A percentile compares a stretch with the other conserved stretches of the same genome.
Evolutionary conservation across 2,113 vertebrate genomes (phyloP).

Genomic region (Onychostoma macrolepis): DNA sequence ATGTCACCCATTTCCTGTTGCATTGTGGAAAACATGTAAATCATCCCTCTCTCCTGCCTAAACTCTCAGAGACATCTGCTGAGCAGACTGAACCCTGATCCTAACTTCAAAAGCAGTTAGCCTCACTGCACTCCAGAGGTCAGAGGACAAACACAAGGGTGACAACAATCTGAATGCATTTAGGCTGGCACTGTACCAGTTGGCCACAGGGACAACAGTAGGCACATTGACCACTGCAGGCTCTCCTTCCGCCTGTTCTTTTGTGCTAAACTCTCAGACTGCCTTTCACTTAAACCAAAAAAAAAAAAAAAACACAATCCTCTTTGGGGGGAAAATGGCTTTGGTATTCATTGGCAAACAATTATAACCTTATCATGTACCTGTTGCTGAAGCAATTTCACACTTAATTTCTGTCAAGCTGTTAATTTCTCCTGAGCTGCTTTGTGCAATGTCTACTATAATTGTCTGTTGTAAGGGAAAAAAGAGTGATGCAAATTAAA

Average conservation of each 20-base stretch:
- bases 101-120: slow-evolving; percentile 38
- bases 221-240: slow-evolving; percentile 19
- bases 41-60: slow-evolving; percentile 20
- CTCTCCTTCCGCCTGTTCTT: not conserved
- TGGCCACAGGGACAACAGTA: slow-evolving; percentile 30
- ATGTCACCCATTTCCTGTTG: slow-evolving; percentile 20
- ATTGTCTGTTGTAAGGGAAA: slow-evolving; percentile 39
- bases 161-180: slow-evolving; percentile 37
- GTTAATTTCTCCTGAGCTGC: slow-evolving; percentile 46
- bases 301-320: not conserved
- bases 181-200: slow-evolving; percentile 37
- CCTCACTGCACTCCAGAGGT: slow-evolving; percentile 51
- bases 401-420: slow-evolving; percentile 56
- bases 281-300: not conserved
- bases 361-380: slow-evolving; percentile 53
- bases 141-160: slow-evolving; percentile 39
- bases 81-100: slow-evolving; percentile 30
- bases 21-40: slow-evolving; percentile 18
- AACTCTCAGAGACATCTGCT: slow-evolving; percentile 36
- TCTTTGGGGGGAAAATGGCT: not conserved
- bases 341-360: slow-evolving; percentile 34
- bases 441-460: slow-evolving; percentile 49
- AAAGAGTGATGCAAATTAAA: slow-evolving; percentile 44
- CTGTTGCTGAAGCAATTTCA: slow-evolving; percentile 53
- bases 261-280: slow-evolving; percentile 2